phyloP scores from a whole-genome alignment of 2,888 invertebrate genomes.

The Odontocerum albicorne region DNA sequence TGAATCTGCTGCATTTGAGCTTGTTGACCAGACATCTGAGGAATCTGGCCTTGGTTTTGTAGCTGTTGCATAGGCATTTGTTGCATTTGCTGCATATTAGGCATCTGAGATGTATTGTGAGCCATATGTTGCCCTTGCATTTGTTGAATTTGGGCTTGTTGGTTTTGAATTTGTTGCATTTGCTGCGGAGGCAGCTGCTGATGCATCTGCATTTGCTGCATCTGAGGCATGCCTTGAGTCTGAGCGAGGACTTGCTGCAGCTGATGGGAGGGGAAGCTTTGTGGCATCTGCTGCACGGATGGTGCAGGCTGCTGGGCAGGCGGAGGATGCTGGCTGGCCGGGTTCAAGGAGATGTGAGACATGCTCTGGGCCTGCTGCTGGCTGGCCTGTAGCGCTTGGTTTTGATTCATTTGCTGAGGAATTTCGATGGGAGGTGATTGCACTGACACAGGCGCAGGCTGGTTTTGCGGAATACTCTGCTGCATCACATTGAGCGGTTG shows the following conservation, averaged over 20 bases:
- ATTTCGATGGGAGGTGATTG: slow-evolving; percentile 58
- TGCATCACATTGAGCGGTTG: slow-evolving; percentile 51
- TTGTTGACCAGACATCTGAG: slow-evolving; percentile 53
- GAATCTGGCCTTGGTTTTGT: slow-evolving; percentile 52
- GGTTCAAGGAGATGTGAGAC: slow-evolving; percentile 56
- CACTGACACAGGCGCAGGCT: slow-evolving; percentile 53
- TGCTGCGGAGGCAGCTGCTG: slow-evolving; percentile 55
- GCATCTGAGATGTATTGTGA: slow-evolving; percentile 28
- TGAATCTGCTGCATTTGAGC: slow-evolving; percentile 58
- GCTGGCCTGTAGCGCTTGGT: slow-evolving; percentile 49
- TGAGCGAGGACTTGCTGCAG: slow-evolving; percentile 57
- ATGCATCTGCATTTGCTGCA: slow-evolving; percentile 58
- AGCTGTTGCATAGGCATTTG: slow-evolving; percentile 56
- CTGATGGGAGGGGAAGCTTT: slow-evolving; percentile 59
- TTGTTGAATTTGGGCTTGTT: slow-evolving; percentile 54
- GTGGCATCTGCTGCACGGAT: slow-evolving; percentile 57
- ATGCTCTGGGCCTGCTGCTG: slow-evolving; percentile 54
- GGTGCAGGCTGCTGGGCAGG: slow-evolving; percentile 47
- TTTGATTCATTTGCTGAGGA: slow-evolving; percentile 56
- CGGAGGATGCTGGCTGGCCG: slow-evolving; percentile 44
- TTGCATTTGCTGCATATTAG: slow-evolving; percentile 57
- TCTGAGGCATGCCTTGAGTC: slow-evolving; percentile 51
- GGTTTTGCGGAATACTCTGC: slow-evolving; percentile 45
- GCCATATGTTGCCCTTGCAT: slow-evolving; percentile 43
- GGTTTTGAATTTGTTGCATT: slow-evolving; percentile 57